Base-by-base conservation (phyloP, 1,140 invertebrate species). In the silkworm (Bombyx mori) region DNA sequence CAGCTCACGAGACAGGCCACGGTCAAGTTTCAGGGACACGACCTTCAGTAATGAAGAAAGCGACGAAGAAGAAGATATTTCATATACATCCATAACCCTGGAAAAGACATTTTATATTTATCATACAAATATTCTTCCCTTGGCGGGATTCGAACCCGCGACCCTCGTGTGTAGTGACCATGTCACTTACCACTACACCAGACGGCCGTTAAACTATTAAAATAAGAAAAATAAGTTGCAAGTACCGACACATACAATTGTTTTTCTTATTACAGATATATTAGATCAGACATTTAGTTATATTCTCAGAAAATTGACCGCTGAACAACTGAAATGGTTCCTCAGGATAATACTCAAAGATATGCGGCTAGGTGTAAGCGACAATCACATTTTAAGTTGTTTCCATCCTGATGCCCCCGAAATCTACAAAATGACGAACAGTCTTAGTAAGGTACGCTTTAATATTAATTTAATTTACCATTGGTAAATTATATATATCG, bases 341-440 rank as follows among this genome's bases (percentile, higher is more conserved):
- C 94, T 97, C 3, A 88, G 96, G 63, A 93, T 98, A 54, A 91
- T 99, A 50, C 79, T 98, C 4, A 98, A 98, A 83, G 91, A 95
- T 53, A 84, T 97, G 69, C 92, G 91, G 70, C 78, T 97, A 6
- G 92, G 93, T 0, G 83, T 97, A 52, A 91, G 92, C 9, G 90
- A 91, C 60, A 91, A 91, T 48, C 90, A 90, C 43, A 92, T 98
- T 47, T 89, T 97, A 57, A 81, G 80, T 42, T 75, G 89, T 7
- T 93, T 92, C 78, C 96, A 99, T 88, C 90, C 91, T 0, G 92
- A 97, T 88, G 97, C 95, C 1, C 91, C 91, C 44, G 92, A 95
- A 43, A 86, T 94, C 10, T 97, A 92, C 74, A 90, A 93, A 35
- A 35, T 51, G 42, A 7, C 22, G 2, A 35, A 35, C 8, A 51